phyloP scores from a whole-genome alignment of 2,797 vertebrate species.

The Acipenser transmontanus region DNA sequence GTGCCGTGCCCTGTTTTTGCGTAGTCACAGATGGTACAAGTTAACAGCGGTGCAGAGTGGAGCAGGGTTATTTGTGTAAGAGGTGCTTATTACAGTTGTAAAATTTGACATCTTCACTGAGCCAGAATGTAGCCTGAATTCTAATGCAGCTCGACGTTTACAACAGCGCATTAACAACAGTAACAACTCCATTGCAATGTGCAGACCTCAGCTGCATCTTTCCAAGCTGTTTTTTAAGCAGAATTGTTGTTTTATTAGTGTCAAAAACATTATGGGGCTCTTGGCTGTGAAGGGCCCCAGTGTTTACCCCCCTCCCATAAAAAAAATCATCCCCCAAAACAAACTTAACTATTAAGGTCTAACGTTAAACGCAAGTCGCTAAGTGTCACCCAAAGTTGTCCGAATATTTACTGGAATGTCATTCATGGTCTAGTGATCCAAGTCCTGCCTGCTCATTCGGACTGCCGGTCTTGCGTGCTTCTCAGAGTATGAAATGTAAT shows the following conservation, averaged over 20 bases:
- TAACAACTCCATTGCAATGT: not conserved
- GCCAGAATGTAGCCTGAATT: not conserved
- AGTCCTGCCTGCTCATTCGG: not conserved
- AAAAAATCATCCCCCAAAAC: no score
- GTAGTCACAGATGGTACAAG: not conserved
- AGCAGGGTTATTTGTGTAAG: not conserved
- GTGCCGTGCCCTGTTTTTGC: not conserved
- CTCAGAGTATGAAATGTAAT: not conserved
- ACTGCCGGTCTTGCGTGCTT: not conserved
- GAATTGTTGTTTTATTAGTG: not conserved
- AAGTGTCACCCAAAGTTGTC: not conserved
- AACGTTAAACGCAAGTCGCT: no score
- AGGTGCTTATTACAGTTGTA: not conserved
- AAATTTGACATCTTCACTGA: not conserved
- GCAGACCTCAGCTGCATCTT: not conserved
- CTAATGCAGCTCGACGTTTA: not conserved
- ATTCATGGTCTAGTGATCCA: not conserved
- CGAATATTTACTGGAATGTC: not conserved
- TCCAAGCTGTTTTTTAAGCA: not conserved
- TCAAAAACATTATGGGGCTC: not conserved
- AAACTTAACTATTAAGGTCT: no score
- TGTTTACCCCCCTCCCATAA: not conserved
- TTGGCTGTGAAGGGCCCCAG: not conserved
- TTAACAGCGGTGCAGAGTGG: not conserved
- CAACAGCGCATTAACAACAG: not conserved